phyloP scores from a whole-genome alignment of 2,113 vertebrate genomes.

The Phylloscopus trochilus region DNA sequence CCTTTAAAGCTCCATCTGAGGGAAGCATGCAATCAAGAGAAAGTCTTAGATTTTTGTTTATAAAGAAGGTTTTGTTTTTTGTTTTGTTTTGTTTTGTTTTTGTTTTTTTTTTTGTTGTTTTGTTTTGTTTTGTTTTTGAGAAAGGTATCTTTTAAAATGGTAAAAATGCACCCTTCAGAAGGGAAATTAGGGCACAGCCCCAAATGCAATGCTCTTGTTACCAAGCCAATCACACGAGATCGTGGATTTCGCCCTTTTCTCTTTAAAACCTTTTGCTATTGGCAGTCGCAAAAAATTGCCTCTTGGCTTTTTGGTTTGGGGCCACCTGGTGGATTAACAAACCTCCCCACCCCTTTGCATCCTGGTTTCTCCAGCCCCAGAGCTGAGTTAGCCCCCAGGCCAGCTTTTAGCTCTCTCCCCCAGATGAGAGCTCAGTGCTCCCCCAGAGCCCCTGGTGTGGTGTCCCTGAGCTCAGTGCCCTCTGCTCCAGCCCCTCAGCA shows the following conservation, averaged over 20 bases:
- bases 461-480: not conserved
- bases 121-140: too few relatives aligned
- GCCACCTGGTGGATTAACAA: not conserved
- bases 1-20: not conserved
- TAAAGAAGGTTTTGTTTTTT: not conserved
- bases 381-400: not conserved
- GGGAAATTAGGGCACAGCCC: not conserved
- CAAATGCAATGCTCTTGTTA: not conserved
- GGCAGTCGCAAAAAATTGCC: not conserved
- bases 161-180: not conserved
- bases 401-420: not conserved
- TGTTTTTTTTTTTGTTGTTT: too few relatives aligned
- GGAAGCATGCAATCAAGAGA: not conserved
- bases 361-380: not conserved
- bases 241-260: not conserved
- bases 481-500: not conserved
- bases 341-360: not conserved
- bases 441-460: not conserved
- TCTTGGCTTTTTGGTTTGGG: not conserved
- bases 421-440: accelerated
- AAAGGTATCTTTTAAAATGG: not conserved
- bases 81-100: too few relatives aligned
- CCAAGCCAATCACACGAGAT: not conserved
- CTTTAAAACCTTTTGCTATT: not conserved
- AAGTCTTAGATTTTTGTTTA: not conserved